Conservation (phyloP, 2,888 invertebrate species). For the Pollenia labialis region DNA sequence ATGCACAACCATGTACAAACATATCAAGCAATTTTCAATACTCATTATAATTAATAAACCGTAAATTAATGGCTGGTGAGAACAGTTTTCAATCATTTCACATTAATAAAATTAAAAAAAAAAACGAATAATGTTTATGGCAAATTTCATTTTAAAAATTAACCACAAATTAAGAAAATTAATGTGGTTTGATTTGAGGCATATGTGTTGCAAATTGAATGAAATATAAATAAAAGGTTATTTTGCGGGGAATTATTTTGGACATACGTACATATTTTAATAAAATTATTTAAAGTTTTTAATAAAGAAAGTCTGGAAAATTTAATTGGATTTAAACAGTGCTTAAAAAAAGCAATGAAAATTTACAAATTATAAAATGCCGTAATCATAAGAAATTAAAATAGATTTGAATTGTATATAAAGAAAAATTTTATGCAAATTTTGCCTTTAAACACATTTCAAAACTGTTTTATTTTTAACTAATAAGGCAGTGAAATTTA, state of each 20-base stretch:
- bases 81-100: slow-evolving; percentile 67
- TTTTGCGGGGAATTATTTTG: neutral
- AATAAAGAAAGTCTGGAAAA: too few species aligned
- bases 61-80: slow-evolving; percentile 70
- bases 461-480: too few species aligned
- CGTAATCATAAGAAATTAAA: too few species aligned
- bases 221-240: slow-evolving; percentile 4
- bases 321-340: too few species aligned
- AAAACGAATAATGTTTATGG: slow-evolving; percentile 52
- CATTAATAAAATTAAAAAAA: slow-evolving; percentile 37
- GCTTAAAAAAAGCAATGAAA: too few species aligned
- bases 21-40: slow-evolving; percentile 58
- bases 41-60: slow-evolving; percentile 71
- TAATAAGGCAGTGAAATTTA: too few species aligned
- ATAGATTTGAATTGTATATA: too few species aligned
- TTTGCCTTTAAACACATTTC: too few species aligned
- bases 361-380: too few species aligned
- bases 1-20: slow-evolving; percentile 32
- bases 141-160: slow-evolving; percentile 63
- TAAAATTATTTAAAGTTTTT: too few species aligned
- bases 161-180: slow-evolving; percentile 67
- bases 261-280: too few species aligned
- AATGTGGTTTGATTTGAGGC: slow-evolving; percentile 26
- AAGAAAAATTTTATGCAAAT: too few species aligned
- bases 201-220: slow-evolving; percentile 38